Base-by-base conservation (phyloP, 2,797 vertebrate species). In the Notolabrus celidotus region DNA sequence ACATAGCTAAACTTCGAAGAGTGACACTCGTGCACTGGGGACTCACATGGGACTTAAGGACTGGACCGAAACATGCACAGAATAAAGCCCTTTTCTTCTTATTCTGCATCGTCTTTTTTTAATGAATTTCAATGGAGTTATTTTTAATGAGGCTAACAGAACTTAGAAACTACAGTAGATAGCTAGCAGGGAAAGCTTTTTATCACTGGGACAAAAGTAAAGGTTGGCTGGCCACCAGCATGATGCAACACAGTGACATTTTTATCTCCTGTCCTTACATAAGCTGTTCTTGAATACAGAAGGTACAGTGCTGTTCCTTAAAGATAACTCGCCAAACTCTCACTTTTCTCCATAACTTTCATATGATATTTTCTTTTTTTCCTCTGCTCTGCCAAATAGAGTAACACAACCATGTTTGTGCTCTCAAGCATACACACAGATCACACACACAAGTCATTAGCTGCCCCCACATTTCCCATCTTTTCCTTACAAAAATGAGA, bases 231-330 rank as follows among this genome's bases (percentile, higher is more conserved):
- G 72, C 77, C 79, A 77, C 78, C 80, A 84, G 63, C 42, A 29
- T 84, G 82, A 89, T 84, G 88, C 82, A 88, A 88, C 71, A 58
- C 31, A 12, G 61, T 80, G 83, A 86, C 87, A 88, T 88, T 80
- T 82, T 80, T 78, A 83, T 79, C 60, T 65, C 72, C 31, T 19
- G 15, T 74, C 68, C 71, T 88, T 84, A 87, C n/a, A 46, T 77
- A 82, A 83, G 62, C 46, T 5, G 1, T 17, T 74, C 60, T 72
- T 79, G 16, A 75, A 58, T 66, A 61, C 71, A 64, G 43, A 31
- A 74, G 74, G 55, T 62, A 56, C 67, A 56, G 62, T 53, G 54
- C 59, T 69, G 9, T 67, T 62, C 19, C 17, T 39, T 55, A 69
- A 38, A 46, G n/a, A 47, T 56, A 46, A 65, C 42, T 67, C 31